Evolutionary conservation across 2,888 invertebrate species (phyloP).

Genomic region (Dryobota labecula): DNA sequence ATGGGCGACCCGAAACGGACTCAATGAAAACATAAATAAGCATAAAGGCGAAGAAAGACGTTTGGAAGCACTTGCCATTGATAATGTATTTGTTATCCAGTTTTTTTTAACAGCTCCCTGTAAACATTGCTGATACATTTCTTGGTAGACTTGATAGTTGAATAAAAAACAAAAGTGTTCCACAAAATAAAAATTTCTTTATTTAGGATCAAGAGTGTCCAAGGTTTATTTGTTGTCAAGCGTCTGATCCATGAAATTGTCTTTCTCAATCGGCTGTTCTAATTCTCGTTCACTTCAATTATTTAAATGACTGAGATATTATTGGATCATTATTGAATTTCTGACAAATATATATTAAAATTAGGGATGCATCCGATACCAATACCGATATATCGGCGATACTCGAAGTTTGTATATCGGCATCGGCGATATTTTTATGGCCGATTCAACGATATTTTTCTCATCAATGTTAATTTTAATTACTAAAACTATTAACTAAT

Average conservation of each 20-base stretch:
- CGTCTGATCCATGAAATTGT: constrained; percentile 22
- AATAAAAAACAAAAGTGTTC: not conserved
- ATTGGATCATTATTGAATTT: constrained; percentile 23
- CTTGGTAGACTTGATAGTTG: not conserved
- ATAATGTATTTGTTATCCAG: constrained; percentile 21
- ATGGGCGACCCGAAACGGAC: constrained; percentile 23
- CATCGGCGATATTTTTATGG: no score
- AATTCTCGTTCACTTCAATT: constrained; percentile 33
- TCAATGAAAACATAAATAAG: constrained; percentile 35
- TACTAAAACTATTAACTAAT: no score
- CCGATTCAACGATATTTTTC: no score
- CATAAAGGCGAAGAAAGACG: constrained; percentile 19
- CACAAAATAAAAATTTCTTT: constrained; percentile 9
- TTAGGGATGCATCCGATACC: no score
- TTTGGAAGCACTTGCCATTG: constrained; percentile 33
- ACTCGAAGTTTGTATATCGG: no score
- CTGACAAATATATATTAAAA: no score
- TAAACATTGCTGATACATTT: constrained; percentile 9
- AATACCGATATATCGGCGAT: no score
- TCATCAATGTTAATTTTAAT: no score
- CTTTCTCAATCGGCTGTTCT: constrained; percentile 27
- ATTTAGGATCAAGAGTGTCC: constrained; percentile 9
- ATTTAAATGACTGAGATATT: constrained; percentile 22
- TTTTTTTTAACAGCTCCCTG: constrained; percentile 20
- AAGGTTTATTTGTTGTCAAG: constrained; percentile 31